These are phyloP conservation scores for Setipinna tenuifilis DNA, from an alignment of 2,797 vertebrate genomes.

Conservation along the genomic window DNA sequence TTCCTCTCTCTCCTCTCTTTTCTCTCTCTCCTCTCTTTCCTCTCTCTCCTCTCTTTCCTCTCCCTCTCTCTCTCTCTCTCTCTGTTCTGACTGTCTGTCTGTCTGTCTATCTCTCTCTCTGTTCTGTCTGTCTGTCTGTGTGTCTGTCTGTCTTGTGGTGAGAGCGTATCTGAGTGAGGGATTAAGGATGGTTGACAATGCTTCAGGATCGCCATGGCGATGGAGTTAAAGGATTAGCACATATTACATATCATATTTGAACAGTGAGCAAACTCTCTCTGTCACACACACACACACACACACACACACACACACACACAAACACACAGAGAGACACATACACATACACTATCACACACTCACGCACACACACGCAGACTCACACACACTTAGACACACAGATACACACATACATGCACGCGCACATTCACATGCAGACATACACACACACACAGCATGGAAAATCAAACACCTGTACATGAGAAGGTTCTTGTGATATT, in stretches of 20 bases:
- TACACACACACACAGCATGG: no score
- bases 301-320: conserved; percentile 11
- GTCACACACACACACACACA: background rate
- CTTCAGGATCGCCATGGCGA: conserved; percentile 46
- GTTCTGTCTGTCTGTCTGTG: background rate
- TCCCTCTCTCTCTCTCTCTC: background rate
- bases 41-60: background rate
- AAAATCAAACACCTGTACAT: no score
- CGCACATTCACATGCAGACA: background rate
- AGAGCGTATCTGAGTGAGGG: conserved; percentile 47
- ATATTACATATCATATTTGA: conserved; percentile 60
- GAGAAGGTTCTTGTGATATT: no score
- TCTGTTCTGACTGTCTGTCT: background rate
- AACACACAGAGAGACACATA: background rate
- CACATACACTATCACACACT: background rate
- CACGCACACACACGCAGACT: background rate
- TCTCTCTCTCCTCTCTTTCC: no score
- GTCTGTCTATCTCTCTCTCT: background rate
- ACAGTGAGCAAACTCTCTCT: conserved; percentile 37
- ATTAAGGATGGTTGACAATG: conserved; percentile 54
- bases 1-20: no score
- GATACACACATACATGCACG: background rate
- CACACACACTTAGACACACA: background rate
- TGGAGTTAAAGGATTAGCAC: conserved; percentile 58
- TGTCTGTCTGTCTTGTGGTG: conserved; percentile 12